Base-by-base conservation (phyloP, 2,113 vertebrate genomes). In the Thryonomys swinderianus region DNA sequence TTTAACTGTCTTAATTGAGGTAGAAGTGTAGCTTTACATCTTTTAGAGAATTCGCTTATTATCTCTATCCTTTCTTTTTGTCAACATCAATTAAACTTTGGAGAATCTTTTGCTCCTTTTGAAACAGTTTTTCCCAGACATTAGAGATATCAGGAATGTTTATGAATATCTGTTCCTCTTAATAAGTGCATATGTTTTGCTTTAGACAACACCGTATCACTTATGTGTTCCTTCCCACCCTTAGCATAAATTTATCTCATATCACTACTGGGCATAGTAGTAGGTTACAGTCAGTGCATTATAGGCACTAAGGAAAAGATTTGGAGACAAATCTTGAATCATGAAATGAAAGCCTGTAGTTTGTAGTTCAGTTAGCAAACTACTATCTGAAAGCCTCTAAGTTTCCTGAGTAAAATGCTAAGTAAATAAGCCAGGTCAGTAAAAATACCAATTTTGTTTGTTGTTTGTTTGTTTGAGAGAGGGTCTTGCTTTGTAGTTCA, bases 11-110 rank as follows among this genome's bases (percentile, higher is more conserved):
- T 62, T 37, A 88, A 79, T 21, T 80, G 42, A 85, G 23, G 8
- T 59, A 34, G 34, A 81, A 69, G 73, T 0, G 8, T 89, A 55
- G 10, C 48, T 89, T 94, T 92, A 59, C 5, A 85, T 74, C 40
- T 53, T 59, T 81, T 89, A 89, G 21, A 61, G 34, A 87, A n/a
- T n/a, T 94, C 12, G 12, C 12, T 89, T 92, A 74, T 66, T 51
- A 51, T 42, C 23, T 85, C 16, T 66, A 42, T 4, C 32, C 1
- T 62, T 53, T 37, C 61, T 83, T 90, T 67, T 14, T 89, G 73
- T 79, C 81, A 4, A 51, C 45, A 57, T 32, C 27, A 48, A 30
- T 74, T 89, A 92, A 85, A 42, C 40, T n/a, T 85, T 89, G 51
- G 34, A 74, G 89, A 10, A 53, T 34, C 21, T 67, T 85, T 85